Evolutionary conservation across 2,888 invertebrate species (phyloP), one percentile per base, ranked within the genome.

Genomic region (Suillia variegata): DNA sequence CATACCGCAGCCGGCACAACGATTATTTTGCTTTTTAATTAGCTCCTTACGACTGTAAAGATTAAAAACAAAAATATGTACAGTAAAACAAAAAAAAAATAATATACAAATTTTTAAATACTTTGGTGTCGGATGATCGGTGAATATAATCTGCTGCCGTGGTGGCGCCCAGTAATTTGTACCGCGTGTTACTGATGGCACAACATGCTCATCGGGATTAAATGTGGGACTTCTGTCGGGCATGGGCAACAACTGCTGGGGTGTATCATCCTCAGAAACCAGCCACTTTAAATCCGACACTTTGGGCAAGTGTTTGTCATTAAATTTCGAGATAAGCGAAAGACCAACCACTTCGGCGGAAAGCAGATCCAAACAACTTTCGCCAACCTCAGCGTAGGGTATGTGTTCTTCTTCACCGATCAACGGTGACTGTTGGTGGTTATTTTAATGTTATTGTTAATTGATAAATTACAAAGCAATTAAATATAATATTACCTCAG

Each of bases 1-100:
- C 86, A 90, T 89, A 1, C 93, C 92, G 82, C 94, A 94, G 2
- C 93, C 93, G 45, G 93, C 92, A 81, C 94, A 94, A 24, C 90
- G 85, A 73, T 88, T 89, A 71, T 89, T 89, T 79, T 94, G 94
- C 63, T 86, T 88, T 12, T 85, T 85, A 81, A 93, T 85, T 33
- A 89, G 73, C 56, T 83, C 83, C 71, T 85, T 85, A 45, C 89
- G 84, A 69, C 90, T 92, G 71, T 67, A 73, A 74, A 51, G 53
- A 21, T 34, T 38, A 15, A 13, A 2, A 53, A 53, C 6, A 20
- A 13, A 6, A 34, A 5, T 10, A 52, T 18, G 13, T 50, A n/a
- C n/a, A n/a, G 31, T 52, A 34, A n/a, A n/a, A 34, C 6, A 34
- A 54, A 51, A 31, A 12, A 21, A 4, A 55, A 49, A 31, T 45